These are phyloP conservation scores for Pammene fasciana DNA, from an alignment of 2,888 invertebrate genomes.

Conservation along the genomic window DNA sequence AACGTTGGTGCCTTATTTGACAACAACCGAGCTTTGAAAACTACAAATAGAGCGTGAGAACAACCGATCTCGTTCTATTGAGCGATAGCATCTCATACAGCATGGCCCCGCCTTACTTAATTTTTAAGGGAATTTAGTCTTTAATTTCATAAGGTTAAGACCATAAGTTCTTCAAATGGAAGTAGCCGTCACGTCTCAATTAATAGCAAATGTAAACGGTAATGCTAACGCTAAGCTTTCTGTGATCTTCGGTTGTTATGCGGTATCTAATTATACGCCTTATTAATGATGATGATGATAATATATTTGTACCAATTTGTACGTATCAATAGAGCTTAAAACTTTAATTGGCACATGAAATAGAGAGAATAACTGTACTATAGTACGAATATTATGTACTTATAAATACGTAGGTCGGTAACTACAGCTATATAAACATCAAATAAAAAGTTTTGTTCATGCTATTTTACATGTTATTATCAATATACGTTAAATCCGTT, in stretches of 20 bases:
- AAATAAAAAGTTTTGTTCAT: too few relatives aligned
- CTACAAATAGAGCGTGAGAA: constrained; percentile 70
- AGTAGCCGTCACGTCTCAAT: constrained; percentile 64
- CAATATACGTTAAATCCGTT: too few relatives aligned
- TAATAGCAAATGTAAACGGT: constrained; percentile 60
- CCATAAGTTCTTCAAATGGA: constrained; percentile 43
- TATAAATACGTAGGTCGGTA: too few relatives aligned
- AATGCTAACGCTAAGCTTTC: constrained; percentile 54
- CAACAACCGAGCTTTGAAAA: constrained; percentile 58
- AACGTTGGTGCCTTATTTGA: constrained; percentile 33
- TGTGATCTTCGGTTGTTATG: constrained; percentile 49
- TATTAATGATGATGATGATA: too few relatives aligned
- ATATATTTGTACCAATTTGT: too few relatives aligned
- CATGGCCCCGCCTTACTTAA: constrained; percentile 14
- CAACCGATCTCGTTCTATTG: constrained; percentile 56
- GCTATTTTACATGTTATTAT: too few relatives aligned
- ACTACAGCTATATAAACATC: too few relatives aligned
- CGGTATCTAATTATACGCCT: constrained; percentile 32
- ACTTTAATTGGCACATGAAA: not conserved
- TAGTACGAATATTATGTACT: too few relatives aligned
- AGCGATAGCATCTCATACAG: constrained; percentile 50
- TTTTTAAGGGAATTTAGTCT: constrained; percentile 50
- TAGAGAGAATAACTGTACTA: not conserved
- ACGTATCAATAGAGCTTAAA: not conserved
- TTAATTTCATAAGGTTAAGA: constrained; percentile 47